Evolutionary conservation across 2,797 vertebrate genomes (phyloP), one percentile per base, ranked within the genome.

Genomic region (Amblyraja radiata): DNA sequence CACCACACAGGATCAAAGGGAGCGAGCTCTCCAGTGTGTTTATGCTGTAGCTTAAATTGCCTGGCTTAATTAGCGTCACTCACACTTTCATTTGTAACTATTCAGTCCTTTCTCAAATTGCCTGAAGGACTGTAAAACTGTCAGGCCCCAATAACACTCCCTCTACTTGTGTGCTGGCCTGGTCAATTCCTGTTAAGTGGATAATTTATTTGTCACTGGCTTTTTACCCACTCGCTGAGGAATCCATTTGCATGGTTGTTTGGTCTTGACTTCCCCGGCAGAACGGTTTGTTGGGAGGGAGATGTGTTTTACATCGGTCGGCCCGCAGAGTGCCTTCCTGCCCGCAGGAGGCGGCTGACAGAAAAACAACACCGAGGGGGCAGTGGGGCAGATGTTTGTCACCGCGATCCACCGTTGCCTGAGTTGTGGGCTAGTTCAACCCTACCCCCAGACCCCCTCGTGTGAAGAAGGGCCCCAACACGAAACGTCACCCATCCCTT

Each of bases 31-130:
- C 39, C 73, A 54, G 68, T 92, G 71, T 92, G 90, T 92, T 92
- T 92, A 73, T 92, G 76, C 90, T 92, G 90, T 92, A 92, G 90
- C 90, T 92, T 92, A 92, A 92, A 92, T 92, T 92, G 90, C 90
- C 71, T 92, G 90, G 90, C 90, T 92, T 92, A 92, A 92, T 92
- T 92, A 76, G 76, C 73, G 90, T 92, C 90, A 92, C 90, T 92
- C 90, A 92, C 71, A 76, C 90, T 92, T 92, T 92, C 90, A 92
- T 92, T 92, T 92, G 68, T 92, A 92, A 92, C 90, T 32, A 92
- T 92, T 92, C 90, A 92, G 71, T 74, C 71, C 90, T 54, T 92
- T 92, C 90, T 71, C 90, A 92, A 92, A 92, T 76, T 92, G 90
- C 90, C 90, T 73, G 36, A 46, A 91, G 90, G 90, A 92, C 71